Evolutionary conservation across 2,797 vertebrate species (phyloP).

Genomic region (Rhincodon typus): DNA sequence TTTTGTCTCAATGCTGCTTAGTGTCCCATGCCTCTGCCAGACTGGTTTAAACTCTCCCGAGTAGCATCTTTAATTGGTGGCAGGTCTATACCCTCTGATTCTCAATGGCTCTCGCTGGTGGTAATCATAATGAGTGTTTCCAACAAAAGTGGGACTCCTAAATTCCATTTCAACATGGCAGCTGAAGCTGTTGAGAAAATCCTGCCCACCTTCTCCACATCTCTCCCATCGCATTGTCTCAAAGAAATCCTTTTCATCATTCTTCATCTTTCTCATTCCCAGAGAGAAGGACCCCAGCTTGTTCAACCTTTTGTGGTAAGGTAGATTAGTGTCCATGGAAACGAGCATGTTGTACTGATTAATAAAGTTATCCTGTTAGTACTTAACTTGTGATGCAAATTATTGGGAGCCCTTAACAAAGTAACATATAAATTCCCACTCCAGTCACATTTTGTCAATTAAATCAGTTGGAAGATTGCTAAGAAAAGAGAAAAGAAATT

Average conservation of each 20-base stretch:
- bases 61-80: too few species aligned
- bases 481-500: neutral
- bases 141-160: too few species aligned
- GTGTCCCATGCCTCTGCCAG: too few species aligned
- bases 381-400: neutral
- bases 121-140: too few species aligned
- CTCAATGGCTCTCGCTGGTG: too few species aligned
- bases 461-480: neutral
- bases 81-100: too few species aligned
- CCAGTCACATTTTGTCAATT: neutral
- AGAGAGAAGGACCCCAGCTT: neutral
- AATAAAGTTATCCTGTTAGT: neutral
- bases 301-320: neutral
- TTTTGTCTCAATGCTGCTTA: too few species aligned
- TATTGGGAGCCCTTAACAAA: too few species aligned
- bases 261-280: neutral
- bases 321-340: neutral
- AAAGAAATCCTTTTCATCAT: neutral
- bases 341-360: neutral
- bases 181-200: too few species aligned
- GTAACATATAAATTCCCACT: neutral
- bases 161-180: too few species aligned
- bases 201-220: neutral
- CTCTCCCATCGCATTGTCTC: neutral
- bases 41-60: too few species aligned